A percentile compares a stretch with the other conserved stretches of the same genome.
Evolutionary conservation across 2,888 invertebrate genomes (phyloP).

Genomic region (Pammene aurita): DNA sequence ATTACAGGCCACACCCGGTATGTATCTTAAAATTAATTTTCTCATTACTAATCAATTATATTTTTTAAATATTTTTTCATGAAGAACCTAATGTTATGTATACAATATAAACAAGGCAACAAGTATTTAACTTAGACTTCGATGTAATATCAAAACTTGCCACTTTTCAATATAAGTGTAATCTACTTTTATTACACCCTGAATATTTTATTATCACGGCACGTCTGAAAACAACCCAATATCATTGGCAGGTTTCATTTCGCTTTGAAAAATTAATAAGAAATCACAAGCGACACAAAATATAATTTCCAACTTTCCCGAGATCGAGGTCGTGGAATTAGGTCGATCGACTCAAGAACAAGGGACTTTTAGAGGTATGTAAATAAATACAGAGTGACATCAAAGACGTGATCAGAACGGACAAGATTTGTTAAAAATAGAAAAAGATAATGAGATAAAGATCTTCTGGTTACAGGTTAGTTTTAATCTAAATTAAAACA

Average conservation of each 20-base stretch:
- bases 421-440: neutral
- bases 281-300: slow-evolving; percentile 29
- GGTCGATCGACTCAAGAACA: slow-evolving; percentile 27
- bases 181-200: neutral
- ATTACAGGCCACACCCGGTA: no score
- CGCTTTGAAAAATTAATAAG: slow-evolving; percentile 22
- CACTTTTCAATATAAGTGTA: neutral
- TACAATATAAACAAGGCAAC: no score
- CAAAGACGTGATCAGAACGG: neutral
- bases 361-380: slow-evolving; percentile 29
- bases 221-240: slow-evolving; percentile 17
- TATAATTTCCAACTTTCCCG: slow-evolving; percentile 31
- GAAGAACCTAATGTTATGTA: no score
- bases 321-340: slow-evolving; percentile 29
- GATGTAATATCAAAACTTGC: neutral
- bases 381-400: slow-evolving; percentile 31
- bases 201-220: slow-evolving; percentile 1
- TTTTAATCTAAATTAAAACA: no score
- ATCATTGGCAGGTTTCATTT: slow-evolving; percentile 27
- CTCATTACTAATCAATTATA: no score
- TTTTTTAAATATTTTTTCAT: no score
- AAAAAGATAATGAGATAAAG: neutral
- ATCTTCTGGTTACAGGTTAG: no score
- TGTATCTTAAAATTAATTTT: no score
- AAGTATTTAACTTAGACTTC: no score